phyloP scores from a whole-genome alignment of 2,113 vertebrate genomes.

The Nycticorax nycticorax region DNA sequence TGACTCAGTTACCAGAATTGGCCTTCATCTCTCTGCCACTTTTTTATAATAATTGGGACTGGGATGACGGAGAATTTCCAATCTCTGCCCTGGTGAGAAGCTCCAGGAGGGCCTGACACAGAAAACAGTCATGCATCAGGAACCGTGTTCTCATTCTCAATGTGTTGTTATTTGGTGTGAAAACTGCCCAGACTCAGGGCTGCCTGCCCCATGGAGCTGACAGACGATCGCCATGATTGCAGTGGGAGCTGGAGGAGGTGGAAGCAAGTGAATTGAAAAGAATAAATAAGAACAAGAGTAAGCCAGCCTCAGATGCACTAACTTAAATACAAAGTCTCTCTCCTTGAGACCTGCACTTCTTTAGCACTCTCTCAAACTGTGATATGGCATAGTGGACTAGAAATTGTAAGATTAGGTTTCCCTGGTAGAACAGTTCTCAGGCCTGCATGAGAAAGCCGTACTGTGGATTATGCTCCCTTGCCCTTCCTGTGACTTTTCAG shows the following conservation, averaged over 20 bases:
- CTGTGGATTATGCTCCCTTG: not conserved
- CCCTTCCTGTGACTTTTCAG: not conserved
- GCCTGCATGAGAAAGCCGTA: not conserved
- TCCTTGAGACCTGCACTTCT: not conserved
- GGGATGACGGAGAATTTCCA: not conserved
- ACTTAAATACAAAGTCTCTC: not conserved
- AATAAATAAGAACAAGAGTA: not conserved
- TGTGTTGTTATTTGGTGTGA: constrained; percentile 39
- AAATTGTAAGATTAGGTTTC: not conserved
- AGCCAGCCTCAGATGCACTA: not conserved
- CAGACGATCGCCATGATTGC: accelerated
- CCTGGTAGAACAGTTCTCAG: not conserved
- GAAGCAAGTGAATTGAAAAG: not conserved
- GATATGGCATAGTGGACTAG: not conserved
- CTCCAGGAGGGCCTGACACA: constrained; percentile 20
- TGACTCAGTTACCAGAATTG: not conserved
- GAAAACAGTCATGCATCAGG: not conserved
- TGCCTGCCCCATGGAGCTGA: not conserved
- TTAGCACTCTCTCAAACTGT: not conserved
- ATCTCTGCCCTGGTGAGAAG: constrained; percentile 4
- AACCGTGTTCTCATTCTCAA: not conserved
- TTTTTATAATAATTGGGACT: constrained; percentile 4
- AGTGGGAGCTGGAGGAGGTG: not conserved
- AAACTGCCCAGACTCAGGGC: not conserved
- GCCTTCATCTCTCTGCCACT: not conserved